phyloP scores from a whole-genome alignment of 2,888 invertebrate species.

The Hirudinaria manillensis region DNA sequence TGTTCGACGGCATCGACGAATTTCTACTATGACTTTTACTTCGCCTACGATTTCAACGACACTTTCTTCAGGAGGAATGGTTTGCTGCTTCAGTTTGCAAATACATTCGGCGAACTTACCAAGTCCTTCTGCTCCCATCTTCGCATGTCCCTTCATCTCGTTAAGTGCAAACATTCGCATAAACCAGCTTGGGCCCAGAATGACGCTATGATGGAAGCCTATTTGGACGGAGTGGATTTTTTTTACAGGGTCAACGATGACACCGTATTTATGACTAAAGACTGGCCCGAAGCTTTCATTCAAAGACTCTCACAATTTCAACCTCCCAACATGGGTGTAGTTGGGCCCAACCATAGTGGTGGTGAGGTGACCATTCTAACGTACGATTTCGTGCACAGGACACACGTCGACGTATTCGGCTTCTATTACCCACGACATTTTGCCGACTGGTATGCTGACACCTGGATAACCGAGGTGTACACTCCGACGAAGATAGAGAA shows the following conservation, averaged over 20 bases:
- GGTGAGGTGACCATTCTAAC: constrained; percentile 38
- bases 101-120: constrained; percentile 19
- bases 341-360: constrained; percentile 38
- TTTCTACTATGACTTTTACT: constrained; percentile 38
- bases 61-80: constrained; percentile 25
- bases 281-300: constrained; percentile 36
- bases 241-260: constrained; percentile 41
- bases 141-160: constrained; percentile 33
- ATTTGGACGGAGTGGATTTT: constrained; percentile 37
- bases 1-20: constrained; percentile 35
- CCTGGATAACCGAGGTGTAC: constrained; percentile 40
- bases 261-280: constrained; percentile 25
- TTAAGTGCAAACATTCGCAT: constrained; percentile 36
- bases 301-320: constrained; percentile 15
- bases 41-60: constrained; percentile 38
- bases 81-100: constrained; percentile 18
- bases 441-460: constrained; percentile 39
- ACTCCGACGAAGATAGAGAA: constrained; percentile 34
- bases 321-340: constrained; percentile 39
- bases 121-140: constrained; percentile 25
- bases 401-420: constrained; percentile 38
- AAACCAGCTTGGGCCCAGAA: constrained; percentile 42
- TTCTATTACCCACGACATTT: constrained; percentile 40
- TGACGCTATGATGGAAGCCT: constrained; percentile 42
- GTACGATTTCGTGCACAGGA: constrained; percentile 39